Percentiles rank a stretch among this genome's conserved stretches.
These are phyloP conservation scores for Chorisops tibialis DNA, from an alignment of 2,888 invertebrate species.

Conservation along the genomic window DNA sequence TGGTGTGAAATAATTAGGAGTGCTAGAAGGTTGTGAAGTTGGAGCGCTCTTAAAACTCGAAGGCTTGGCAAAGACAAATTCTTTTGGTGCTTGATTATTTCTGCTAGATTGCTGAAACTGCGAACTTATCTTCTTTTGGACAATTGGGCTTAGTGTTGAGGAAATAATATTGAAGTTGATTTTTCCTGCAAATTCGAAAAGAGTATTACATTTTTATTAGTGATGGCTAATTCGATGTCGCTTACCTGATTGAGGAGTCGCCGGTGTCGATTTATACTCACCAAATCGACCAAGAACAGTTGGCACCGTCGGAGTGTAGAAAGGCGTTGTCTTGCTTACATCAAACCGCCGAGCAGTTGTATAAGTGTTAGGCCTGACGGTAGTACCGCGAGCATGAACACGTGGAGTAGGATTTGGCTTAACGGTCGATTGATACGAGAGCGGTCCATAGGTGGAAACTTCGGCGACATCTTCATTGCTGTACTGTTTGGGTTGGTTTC, in stretches of 20 bases:
- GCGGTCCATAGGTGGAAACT: slow-evolving; percentile 2
- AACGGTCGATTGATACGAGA: not conserved
- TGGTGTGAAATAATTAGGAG: too few relatives aligned
- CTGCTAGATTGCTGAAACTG: too few relatives aligned
- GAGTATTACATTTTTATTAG: not conserved
- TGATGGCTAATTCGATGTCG: not conserved
- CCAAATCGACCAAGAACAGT: slow-evolving; percentile 35
- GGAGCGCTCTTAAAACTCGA: too few relatives aligned
- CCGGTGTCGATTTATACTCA: slow-evolving; percentile 14
- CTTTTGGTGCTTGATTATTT: too few relatives aligned
- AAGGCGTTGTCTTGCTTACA: slow-evolving; percentile 47
- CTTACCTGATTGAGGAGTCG: slow-evolving; percentile 6
- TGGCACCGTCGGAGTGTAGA: slow-evolving; percentile 51
- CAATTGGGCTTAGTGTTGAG: slow-evolving; percentile 42
- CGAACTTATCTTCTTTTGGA: slow-evolving; percentile 34
- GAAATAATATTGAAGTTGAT: not conserved
- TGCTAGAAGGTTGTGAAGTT: too few relatives aligned
- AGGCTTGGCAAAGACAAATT: too few relatives aligned
- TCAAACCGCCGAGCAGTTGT: slow-evolving; percentile 47
- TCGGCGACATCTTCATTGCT: not conserved
- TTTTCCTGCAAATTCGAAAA: too few relatives aligned
- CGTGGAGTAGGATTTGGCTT: not conserved
- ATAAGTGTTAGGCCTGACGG: slow-evolving; percentile 31
- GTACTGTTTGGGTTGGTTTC: not conserved
- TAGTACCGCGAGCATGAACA: not conserved